phyloP scores from a whole-genome alignment of 2,888 invertebrate species.

The Parnassius glacialis region DNA sequence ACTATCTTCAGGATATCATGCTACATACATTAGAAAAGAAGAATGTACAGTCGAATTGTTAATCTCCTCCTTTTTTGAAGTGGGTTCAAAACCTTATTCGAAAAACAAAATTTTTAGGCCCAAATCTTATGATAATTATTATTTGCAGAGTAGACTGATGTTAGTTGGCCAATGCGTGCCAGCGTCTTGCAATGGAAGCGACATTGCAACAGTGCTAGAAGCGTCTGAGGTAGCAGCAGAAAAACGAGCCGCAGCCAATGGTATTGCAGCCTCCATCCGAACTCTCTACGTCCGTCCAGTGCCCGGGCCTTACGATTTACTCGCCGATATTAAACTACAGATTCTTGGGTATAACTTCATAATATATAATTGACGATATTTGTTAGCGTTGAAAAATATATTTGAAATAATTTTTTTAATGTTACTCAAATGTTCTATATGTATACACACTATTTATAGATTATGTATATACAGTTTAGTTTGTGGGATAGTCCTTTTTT shows the following conservation, averaged over 20 bases:
- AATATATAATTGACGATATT: not conserved
- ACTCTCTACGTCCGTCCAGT: constrained; percentile 83
- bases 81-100: too few relatives aligned
- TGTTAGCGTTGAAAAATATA: too few relatives aligned
- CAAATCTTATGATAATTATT: constrained; percentile 3
- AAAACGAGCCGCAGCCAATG: constrained; percentile 46
- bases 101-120: too few relatives aligned
- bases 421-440: too few relatives aligned
- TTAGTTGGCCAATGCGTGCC: constrained; percentile 89
- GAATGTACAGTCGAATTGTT: too few relatives aligned
- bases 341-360: constrained; percentile 80
- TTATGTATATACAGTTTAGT: too few relatives aligned
- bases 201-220: constrained; percentile 69
- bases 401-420: too few relatives aligned
- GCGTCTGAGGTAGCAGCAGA: constrained; percentile 59
- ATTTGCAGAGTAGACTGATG: constrained; percentile 82
- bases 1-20: too few relatives aligned
- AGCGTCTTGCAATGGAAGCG: constrained; percentile 81
- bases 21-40: too few relatives aligned
- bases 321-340: constrained; percentile 84
- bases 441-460: too few relatives aligned
- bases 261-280: constrained; percentile 67
- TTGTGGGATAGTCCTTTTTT: too few relatives aligned
- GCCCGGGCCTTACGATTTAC: constrained; percentile 84
- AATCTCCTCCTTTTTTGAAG: too few relatives aligned